Percentiles rank a stretch among this genome's conserved stretches.
Evolutionary conservation across 35 echinoderm and acorn worm species (phyloP).

Genomic region (Antedon bifida): DNA sequence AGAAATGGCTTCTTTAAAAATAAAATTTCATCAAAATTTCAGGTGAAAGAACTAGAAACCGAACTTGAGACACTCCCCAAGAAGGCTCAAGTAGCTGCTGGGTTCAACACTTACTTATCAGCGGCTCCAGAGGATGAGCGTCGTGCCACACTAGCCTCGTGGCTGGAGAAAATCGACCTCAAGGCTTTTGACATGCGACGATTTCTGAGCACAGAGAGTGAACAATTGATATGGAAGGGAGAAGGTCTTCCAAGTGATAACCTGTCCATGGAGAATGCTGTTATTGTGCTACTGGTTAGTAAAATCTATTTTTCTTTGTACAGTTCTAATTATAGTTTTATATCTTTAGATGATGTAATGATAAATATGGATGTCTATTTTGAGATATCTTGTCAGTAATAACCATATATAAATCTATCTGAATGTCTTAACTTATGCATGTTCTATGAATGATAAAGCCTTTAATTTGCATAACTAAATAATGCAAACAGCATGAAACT

Average conservation of each 20-base stretch:
- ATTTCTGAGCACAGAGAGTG: constrained; percentile 90
- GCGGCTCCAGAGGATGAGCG: constrained; percentile 75
- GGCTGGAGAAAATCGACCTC: constrained; percentile 41
- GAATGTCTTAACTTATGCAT: background rate
- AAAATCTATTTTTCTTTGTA: background rate
- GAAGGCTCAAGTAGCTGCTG: constrained; percentile 83
- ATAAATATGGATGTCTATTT: no score
- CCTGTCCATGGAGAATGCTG: constrained; percentile 92
- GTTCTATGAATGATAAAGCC: background rate
- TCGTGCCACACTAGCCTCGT: constrained; percentile 16
- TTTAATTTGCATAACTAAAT: no score
- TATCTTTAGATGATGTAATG: no score
- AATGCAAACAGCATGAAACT: no score
- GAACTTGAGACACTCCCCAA: constrained; percentile 85
- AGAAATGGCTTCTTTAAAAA: no score
- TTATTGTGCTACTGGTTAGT: constrained; percentile 77
- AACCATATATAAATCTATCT: no score
- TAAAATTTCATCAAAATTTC: constrained; percentile 4
- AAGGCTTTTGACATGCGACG: constrained; percentile 58
- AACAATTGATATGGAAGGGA: constrained; percentile 91
- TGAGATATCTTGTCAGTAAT: background rate
- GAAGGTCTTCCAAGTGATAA: constrained; percentile 92
- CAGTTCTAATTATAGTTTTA: background rate
- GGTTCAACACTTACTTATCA: constrained; percentile 95
- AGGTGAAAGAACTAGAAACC: constrained; percentile 80